Conservation (phyloP, 1,140 invertebrate genomes). For the Danaus melanippus region DNA sequence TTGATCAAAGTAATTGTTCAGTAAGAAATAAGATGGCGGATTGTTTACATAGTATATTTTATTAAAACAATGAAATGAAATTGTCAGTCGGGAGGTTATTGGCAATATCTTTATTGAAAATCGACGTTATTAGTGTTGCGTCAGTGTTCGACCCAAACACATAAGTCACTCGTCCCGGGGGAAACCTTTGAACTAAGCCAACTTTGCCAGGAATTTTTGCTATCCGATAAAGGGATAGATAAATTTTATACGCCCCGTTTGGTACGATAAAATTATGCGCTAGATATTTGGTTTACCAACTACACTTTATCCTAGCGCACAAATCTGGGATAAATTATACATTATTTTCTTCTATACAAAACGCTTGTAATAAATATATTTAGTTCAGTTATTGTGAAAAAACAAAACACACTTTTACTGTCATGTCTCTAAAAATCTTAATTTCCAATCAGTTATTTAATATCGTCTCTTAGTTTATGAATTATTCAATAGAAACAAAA, state of each 20-base stretch:
- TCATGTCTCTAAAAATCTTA: too few species aligned
- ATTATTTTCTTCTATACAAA: too few species aligned
- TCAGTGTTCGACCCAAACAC: constrained; percentile 23
- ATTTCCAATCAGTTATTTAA: too few species aligned
- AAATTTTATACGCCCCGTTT: constrained; percentile 29
- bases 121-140: constrained; percentile 27
- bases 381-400: too few species aligned
- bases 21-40: too few species aligned
- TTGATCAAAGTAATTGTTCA: too few species aligned
- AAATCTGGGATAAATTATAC: background rate
- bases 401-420: too few species aligned
- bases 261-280: constrained; percentile 21
- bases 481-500: too few species aligned
- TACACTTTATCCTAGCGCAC: background rate
- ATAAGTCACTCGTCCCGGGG: constrained; percentile 34
- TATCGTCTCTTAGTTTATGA: too few species aligned
- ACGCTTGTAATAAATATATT: too few species aligned
- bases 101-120: constrained; percentile 18
- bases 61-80: background rate
- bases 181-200: constrained; percentile 28
- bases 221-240: constrained; percentile 22
- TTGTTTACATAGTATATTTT: too few species aligned
- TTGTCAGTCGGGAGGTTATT: background rate
- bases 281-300: constrained; percentile 5
- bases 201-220: constrained; percentile 20